Base-by-base conservation (phyloP, 92 coral and sea anemone genomes). In the Ricordea florida region DNA sequence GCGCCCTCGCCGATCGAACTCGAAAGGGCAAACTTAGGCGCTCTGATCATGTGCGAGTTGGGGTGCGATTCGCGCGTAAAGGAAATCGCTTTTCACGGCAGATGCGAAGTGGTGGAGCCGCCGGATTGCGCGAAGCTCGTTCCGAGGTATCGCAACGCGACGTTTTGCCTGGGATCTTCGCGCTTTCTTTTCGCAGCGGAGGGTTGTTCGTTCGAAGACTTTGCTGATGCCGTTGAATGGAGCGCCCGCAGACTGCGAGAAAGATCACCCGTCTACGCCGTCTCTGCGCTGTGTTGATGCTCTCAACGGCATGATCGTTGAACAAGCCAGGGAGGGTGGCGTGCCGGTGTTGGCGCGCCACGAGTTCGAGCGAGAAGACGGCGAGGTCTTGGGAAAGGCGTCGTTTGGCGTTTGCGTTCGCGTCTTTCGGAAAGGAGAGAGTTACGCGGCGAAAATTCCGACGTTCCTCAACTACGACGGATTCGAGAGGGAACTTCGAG, bases 11-110 rank as follows among this genome's bases (percentile, higher is more conserved):
- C 31, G 6, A 13, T 6, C 0, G 1, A 25, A 14, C 13, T 10
- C 29, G 29, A 36, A 0, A 11, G 10, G 13, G 9, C 7, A 6
- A 33, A 37, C 3, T 14, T 36, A 3, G n/a, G 20, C 0, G 18
- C 48, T 21, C 40, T 60, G 27, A 49, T 60, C 24, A 17, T 46
- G 2, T 60, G 67, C n/a, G 32, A 60, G 2, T 10, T 60, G 48
- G 67, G 67, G 24, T 60, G 67, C 9, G 49, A 60, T 10, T 46
- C 31, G 4, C 67, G 67, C 7, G 20, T 60, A 13, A 11, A 60
- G 26, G 31, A 17, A 9, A 3, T 60, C 47, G 34, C 67, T 21
- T 60, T 60, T 38, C 47, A 60, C 10, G 67, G 48, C 2, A 46
- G 32, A 60, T 60, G 67, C 22, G 33, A 60, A 21, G 28, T 60